Evolutionary conservation across 2,113 vertebrate genomes (phyloP), one percentile per base, ranked within the genome.

Genomic region (Coptodon bakossiorum): DNA sequence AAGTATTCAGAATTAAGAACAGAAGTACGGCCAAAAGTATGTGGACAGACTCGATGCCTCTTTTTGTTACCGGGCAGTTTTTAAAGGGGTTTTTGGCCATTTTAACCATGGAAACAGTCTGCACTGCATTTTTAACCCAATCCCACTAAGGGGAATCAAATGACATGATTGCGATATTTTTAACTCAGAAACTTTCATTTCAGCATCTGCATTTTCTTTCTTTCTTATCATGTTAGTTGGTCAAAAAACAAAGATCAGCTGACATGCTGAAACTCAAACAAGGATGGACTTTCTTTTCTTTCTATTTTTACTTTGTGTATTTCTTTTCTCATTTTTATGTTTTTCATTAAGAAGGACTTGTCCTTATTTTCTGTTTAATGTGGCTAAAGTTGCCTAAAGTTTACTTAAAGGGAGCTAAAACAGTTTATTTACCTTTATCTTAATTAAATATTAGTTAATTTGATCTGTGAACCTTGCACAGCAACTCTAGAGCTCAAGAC

Each of bases 51-150:
- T 31, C 4, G 0, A 12, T 13, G 43, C 43, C 38, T 48, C 0
- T 50, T 50, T 50, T 31, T 78, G 14, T 31, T 1, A 0, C 16
- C 2, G 24, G 40, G 24, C 9, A 31, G 40, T 29, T 50, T 50
- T 78, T 78, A 1, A 27, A 6, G 3, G 24, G 17, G 2, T 31
- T 11, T 31, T 29, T 31, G 24, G 14, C 14, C 66, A 29, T 76
- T 76, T 76, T 29, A 29, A 48, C 40, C 6, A 27, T 73, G 68
- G 9, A 73, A 73, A 73, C 38, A 4, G 40, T 73, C 13, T 43
- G 3, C 6, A 1, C 19, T 0, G 12, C 38, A 73, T 71, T 45
- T 43, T 27, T 17, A 48, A 7, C 14, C 5, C 9, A 29, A 19
- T 27, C 9, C 5, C 22, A 73, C 68, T 27, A 45, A 45, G 40